Percentiles rank a stretch among this genome's conserved stretches.
phyloP scores from a whole-genome alignment of 2,113 vertebrate genomes.

The Esox niger region DNA sequence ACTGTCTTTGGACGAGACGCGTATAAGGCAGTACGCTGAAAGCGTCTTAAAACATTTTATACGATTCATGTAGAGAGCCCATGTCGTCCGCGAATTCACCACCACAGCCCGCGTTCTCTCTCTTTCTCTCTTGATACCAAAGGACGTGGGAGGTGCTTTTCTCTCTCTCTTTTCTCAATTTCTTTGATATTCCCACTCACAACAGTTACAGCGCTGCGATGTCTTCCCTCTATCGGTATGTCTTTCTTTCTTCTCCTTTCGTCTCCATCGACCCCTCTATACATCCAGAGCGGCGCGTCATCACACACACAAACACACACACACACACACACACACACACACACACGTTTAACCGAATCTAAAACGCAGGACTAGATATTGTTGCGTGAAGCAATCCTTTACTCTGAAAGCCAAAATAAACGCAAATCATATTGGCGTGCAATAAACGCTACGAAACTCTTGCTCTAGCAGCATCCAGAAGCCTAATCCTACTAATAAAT shows the following conservation, averaged over 20 bases:
- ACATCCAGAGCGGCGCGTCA: too few species aligned
- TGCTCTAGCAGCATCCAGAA: too few species aligned
- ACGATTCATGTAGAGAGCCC: conserved; percentile 65
- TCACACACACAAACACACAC: too few species aligned
- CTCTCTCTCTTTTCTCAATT: conserved; percentile 47
- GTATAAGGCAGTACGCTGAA: conserved; percentile 52
- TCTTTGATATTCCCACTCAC: conserved; percentile 48
- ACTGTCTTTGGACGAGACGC: conserved; percentile 54
- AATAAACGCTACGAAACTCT: too few species aligned
- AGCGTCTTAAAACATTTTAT: conserved; percentile 69
- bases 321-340: too few species aligned
- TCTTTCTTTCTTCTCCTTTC: background rate
- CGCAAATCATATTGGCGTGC: too few species aligned
- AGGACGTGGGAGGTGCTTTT: conserved; percentile 70
- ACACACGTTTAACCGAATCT: too few species aligned
- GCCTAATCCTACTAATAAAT: too few species aligned
- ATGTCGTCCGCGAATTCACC: conserved; percentile 63
- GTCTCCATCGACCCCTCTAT: background rate
- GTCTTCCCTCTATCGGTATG: conserved; percentile 9
- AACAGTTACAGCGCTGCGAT: conserved; percentile 37
- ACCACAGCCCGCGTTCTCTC: conserved; percentile 20
- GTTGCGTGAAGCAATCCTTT: too few species aligned
- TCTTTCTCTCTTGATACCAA: conserved; percentile 26
- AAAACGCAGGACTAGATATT: too few species aligned
- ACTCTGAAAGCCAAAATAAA: too few species aligned